Evolutionary conservation across 2,113 vertebrate genomes (phyloP), one percentile per base, ranked within the genome.

Genomic region (Python bivittatus): DNA sequence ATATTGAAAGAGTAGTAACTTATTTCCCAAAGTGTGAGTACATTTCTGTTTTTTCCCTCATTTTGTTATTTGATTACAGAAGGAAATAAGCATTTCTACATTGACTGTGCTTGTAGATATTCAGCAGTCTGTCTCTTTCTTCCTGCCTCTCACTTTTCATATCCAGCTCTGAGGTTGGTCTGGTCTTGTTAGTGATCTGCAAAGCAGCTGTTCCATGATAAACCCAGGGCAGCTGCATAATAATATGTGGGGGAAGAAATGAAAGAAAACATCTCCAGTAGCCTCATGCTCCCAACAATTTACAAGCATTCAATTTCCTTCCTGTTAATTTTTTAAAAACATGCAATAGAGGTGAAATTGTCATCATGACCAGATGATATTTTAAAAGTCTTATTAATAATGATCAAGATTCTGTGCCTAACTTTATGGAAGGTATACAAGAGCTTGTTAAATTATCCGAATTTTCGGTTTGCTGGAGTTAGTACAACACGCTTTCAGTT

Each of bases 191-290:
- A 92, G 58, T 89, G 91, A 92, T 89, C 89, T 54, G 57, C 88
- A 42, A 89, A 85, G 61, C 91, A 92, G 91, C 91, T 92, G 91
- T 92, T 92, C 91, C 58, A 38, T 29, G 57, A 92, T 92, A 92
- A 92, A 89, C 79, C 88, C 88, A 22, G 48, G 58, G 79, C 91
- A 92, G 91, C 91, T 92, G 91, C 88, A 85, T 42, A 58, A 61
- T 83, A 85, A 88, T 54, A 84, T 89, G 88, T 85, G 54, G 27
- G 1, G 27, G 52, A 25, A 60, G n/a, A 38, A 54, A 8, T 20
- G 54, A 22, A 57, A 84, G 23, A 52, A 58, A 12, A 38, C 48
- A 84, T 23, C 52, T 61, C 38, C 42, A 54, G 23, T 83, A 89
- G 79, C 79, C 48, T 56, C 48, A 23, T 56, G 48, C 42, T 85